phyloP scores from a whole-genome alignment of 2,113 vertebrate species.

The Perccottus glenii region DNA sequence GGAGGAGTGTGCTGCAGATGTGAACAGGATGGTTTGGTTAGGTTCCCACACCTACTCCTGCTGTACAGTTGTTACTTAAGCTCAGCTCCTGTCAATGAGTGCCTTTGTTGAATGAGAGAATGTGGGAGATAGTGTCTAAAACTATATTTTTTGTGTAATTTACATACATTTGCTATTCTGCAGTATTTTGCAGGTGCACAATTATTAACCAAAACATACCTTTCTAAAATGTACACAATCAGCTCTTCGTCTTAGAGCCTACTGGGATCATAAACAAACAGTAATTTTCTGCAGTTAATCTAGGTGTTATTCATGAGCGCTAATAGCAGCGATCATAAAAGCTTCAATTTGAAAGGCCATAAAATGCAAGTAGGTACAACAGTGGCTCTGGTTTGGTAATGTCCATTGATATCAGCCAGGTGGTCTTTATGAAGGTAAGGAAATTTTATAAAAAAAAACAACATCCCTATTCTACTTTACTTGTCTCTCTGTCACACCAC shows the following conservation, averaged over 20 bases:
- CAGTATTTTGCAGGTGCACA: neutral
- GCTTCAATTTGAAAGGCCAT: conserved; percentile 27
- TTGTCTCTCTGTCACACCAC: conserved; percentile 32
- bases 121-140: neutral
- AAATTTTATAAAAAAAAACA: conserved; percentile 52
- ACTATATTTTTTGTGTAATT: no score
- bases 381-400: conserved; percentile 49
- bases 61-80: conserved; percentile 57
- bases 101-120: conserved; percentile 52
- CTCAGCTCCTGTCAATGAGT: conserved; percentile 56
- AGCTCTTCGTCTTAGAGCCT: conserved; percentile 4
- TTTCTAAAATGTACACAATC: neutral
- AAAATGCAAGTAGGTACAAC: conserved; percentile 37
- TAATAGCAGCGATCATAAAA: conserved; percentile 11
- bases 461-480: conserved; percentile 51
- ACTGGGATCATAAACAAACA: conserved; percentile 14
- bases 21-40: conserved; percentile 53
- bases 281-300: conserved; percentile 14
- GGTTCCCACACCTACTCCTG: conserved; percentile 71
- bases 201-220: no score
- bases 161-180: neutral
- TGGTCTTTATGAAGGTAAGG: conserved; percentile 32
- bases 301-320: conserved; percentile 29
- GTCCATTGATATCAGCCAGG: conserved; percentile 47
- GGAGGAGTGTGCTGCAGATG: conserved; percentile 58